Conservation (phyloP, 2,888 invertebrate genomes). For the Rhorus exstirpatorius region DNA sequence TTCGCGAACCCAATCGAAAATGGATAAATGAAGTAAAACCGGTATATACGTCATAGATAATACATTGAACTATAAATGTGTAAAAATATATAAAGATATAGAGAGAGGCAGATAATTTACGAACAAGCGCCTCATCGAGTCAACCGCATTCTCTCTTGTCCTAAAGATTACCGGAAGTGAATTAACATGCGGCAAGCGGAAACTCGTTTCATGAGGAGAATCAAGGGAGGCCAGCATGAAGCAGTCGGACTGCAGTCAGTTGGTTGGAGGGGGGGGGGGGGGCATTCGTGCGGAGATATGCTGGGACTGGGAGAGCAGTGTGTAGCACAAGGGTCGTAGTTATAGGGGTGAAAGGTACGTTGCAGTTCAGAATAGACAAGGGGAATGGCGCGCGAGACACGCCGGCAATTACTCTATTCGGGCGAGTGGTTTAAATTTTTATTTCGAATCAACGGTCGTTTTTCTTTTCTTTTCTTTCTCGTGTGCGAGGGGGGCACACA, state of each 20-base stretch:
- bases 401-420: slow-evolving; percentile 70
- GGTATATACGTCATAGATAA: background rate
- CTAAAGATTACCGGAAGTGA: slow-evolving; percentile 57
- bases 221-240: slow-evolving; percentile 29
- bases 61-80: slow-evolving; percentile 30
- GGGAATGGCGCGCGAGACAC: slow-evolving; percentile 50
- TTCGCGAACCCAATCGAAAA: no score
- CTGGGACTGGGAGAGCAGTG: slow-evolving; percentile 30
- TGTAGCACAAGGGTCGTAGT: slow-evolving; percentile 5
- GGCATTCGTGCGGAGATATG: slow-evolving; percentile 50
- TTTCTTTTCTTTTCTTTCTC: slow-evolving; percentile 27
- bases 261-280: slow-evolving; percentile 6
- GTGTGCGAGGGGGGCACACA: slow-evolving; percentile 8
- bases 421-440: slow-evolving; percentile 70
- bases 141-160: slow-evolving; percentile 4
- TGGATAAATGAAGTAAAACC: background rate
- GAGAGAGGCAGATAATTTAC: slow-evolving; percentile 40
- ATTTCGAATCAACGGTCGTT: slow-evolving; percentile 33
- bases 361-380: slow-evolving; percentile 27
- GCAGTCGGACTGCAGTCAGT: slow-evolving; percentile 52
- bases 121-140: slow-evolving; percentile 62
- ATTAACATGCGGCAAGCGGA: slow-evolving; percentile 68
- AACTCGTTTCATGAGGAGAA: slow-evolving; percentile 56
- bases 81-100: background rate
- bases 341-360: slow-evolving; percentile 26